phyloP scores from a whole-genome alignment of 1,140 invertebrate species.

The Tribolium madens region DNA sequence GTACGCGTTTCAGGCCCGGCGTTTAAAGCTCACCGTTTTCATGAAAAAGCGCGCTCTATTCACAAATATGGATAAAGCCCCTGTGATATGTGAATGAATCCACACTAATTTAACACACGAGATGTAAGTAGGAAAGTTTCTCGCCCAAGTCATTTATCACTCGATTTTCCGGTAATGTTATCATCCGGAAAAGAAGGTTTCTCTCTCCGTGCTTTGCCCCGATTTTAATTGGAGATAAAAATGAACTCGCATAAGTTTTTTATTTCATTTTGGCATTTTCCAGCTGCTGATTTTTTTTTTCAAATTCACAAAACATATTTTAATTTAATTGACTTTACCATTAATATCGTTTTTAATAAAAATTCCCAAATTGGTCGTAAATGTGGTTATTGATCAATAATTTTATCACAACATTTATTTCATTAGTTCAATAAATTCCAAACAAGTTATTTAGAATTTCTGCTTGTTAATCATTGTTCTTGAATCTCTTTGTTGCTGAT shows the following conservation, averaged over 20 bases:
- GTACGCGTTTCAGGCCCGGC: conserved; percentile 21
- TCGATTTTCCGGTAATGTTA: no score
- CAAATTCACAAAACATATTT: no score
- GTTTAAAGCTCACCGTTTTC: conserved; percentile 7
- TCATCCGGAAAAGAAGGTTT: background rate
- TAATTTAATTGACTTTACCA: no score
- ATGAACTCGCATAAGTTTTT: no score
- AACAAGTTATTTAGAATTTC: background rate
- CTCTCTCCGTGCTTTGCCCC: background rate
- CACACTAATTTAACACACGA: background rate
- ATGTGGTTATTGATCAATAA: no score
- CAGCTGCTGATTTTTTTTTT: no score
- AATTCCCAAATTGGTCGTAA: background rate
- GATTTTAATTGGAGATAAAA: conserved; percentile 15
- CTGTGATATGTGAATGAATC: conserved; percentile 8
- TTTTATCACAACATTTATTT: no score
- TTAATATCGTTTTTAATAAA: conserved; percentile 12
- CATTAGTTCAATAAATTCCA: no score
- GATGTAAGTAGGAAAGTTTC: background rate
- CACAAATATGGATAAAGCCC: conserved; percentile 1
- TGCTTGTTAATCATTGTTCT: conserved; percentile 4
- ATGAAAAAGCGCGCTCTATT: conserved; percentile 7
- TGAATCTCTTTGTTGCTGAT: conserved; percentile 4
- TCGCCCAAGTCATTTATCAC: no score
- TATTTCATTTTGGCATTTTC: no score